phyloP scores from a whole-genome alignment of 2,888 invertebrate species.

The Phymatocera aterrima region DNA sequence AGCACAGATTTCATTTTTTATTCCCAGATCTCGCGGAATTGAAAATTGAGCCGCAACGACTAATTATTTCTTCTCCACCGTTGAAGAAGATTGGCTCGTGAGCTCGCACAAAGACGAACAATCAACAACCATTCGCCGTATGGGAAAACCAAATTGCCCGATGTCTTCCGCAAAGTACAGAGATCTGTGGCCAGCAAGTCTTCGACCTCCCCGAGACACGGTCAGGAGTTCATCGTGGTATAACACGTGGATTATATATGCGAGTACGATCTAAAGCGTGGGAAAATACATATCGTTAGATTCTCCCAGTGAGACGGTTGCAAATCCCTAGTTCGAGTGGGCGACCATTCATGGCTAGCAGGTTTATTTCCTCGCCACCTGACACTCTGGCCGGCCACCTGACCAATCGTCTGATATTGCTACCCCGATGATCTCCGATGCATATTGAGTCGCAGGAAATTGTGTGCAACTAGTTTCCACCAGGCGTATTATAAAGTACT shows the following conservation, averaged over 20 bases:
- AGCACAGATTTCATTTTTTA: not conserved
- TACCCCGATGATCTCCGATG: slow-evolving; percentile 26
- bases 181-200: not conserved
- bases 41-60: slow-evolving; percentile 7
- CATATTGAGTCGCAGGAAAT: slow-evolving; percentile 50
- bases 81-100: not conserved
- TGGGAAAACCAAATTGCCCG: not conserved
- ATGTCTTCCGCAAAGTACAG: slow-evolving; percentile 19
- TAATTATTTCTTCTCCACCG: not conserved
- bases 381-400: slow-evolving; percentile 48
- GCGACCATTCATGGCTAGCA: slow-evolving; percentile 55
- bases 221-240: not conserved
- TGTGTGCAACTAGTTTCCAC: slow-evolving; percentile 38
- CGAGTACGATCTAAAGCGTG: slow-evolving; percentile 17
- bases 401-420: slow-evolving; percentile 49
- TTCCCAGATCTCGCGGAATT: not conserved
- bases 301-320: slow-evolving; percentile 23
- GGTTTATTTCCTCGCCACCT: slow-evolving; percentile 49
- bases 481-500: not conserved
- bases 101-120: slow-evolving; percentile 14
- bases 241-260: slow-evolving; percentile 2
- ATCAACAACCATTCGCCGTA: not conserved
- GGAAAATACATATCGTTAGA: slow-evolving; percentile 37
- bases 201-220: not conserved
- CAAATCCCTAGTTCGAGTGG: slow-evolving; percentile 47